A percentile compares a stretch with the other conserved stretches of the same genome.
Conservation (phyloP, 1,140 invertebrate species). For the Neodiprion lecontei region DNA sequence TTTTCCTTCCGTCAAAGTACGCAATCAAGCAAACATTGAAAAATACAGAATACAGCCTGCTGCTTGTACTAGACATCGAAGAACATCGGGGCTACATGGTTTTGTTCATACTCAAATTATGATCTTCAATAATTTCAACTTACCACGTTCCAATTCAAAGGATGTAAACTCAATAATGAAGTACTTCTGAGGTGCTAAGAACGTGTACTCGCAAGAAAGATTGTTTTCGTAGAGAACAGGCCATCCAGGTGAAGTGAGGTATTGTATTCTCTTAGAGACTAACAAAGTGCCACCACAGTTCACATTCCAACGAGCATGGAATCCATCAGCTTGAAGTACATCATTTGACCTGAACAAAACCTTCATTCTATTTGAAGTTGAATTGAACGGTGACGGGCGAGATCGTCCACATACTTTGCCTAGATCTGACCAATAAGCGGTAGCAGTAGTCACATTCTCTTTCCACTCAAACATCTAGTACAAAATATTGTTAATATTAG, state of each 20-base stretch:
- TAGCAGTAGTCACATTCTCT: neutral
- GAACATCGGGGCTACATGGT: too few relatives aligned
- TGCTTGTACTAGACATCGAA: too few relatives aligned
- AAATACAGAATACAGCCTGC: too few relatives aligned
- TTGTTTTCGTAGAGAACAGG: conserved; percentile 67
- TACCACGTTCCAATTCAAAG: conserved; percentile 64
- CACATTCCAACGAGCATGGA: conserved; percentile 61
- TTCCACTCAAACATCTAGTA: conserved; percentile 9
- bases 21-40: too few relatives aligned
- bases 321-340: conserved; percentile 73
- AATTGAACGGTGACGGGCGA: conserved; percentile 67
- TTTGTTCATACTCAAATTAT: too few relatives aligned
- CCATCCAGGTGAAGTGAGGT: conserved; percentile 78
- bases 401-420: conserved; percentile 72
- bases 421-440: neutral
- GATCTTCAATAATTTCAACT: conserved; percentile 20
- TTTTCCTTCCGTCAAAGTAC: too few relatives aligned
- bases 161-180: conserved; percentile 65
- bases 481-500: neutral
- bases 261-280: conserved; percentile 61
- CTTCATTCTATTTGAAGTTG: conserved; percentile 71
- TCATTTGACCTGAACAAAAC: conserved; percentile 75
- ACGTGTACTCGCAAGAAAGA: conserved; percentile 74
- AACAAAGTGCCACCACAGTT: conserved; percentile 77
- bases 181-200: conserved; percentile 53